Evolutionary conservation across 2,113 vertebrate genomes (phyloP), one percentile per base, ranked within the genome.

Genomic region (Balaeniceps rex): DNA sequence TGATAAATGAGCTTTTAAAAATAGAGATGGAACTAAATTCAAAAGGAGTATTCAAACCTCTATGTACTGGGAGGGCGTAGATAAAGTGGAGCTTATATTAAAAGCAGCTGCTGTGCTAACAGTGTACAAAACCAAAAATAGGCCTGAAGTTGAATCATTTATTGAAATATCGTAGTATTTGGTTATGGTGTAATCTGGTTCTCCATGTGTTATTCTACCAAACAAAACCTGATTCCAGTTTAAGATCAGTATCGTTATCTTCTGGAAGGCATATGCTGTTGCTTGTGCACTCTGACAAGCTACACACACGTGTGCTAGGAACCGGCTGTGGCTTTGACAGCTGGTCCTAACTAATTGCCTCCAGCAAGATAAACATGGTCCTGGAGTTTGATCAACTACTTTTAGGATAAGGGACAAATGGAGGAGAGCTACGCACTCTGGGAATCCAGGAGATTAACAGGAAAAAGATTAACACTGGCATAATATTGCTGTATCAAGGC

Each of bases 1-100:
- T 85, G 84, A 93, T 86, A 93, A 94, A 82, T 52, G 70, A 88
- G 78, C 78, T 96, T 94, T 96, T 95, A 91, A 95, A 94, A 93
- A 96, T 95, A 96, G 93, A 91, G 54, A 85, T 80, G 70, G 33
- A 68, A 95, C 81, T 66, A 91, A 88, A 96, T 95, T 93, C 72
- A 92, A 92, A 93, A 92, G 51, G 68, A 84, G 25, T 86, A 55
- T 90, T 93, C 61, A 94, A 92, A 57, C 69, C 28, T 95, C 80
- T 84, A 81, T 93, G 63, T 91, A 74, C 58, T 79, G 44, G 36
- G 84, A 83, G 16, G 36, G 28, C 0, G 0, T 28, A 79, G 91
- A 91, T 91, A 94, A 84, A 70, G 87, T 61, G 66, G 72, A 83
- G 38, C 25, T 94, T 84, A 58, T 87, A 89, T 90, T 82, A 76